These are phyloP conservation scores for Xiphophorus hellerii DNA, from an alignment of 2,113 vertebrate genomes.

Conservation along the genomic window DNA sequence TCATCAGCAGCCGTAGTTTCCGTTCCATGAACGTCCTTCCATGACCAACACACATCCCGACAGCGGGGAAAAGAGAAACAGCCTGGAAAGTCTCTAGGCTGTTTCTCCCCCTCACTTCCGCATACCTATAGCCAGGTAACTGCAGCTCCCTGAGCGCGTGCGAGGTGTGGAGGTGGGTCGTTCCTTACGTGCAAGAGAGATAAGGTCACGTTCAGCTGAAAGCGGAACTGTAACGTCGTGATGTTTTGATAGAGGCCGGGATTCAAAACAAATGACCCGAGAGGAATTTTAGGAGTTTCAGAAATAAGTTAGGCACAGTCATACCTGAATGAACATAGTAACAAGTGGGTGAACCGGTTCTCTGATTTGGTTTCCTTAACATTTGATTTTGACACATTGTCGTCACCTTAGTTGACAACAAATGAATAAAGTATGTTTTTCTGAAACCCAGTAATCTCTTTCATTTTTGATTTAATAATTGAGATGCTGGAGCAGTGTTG, in stretches of 20 bases:
- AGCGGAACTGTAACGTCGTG: not conserved
- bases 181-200: not conserved
- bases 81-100: too few relatives aligned
- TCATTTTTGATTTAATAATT: too few relatives aligned
- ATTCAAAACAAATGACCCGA: not conserved
- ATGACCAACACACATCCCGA: not conserved
- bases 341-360: too few relatives aligned
- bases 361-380: too few relatives aligned
- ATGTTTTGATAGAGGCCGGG: not conserved
- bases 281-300: not conserved
- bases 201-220: slow-evolving; percentile 9
- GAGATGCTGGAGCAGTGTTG: too few relatives aligned
- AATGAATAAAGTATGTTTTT: too few relatives aligned
- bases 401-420: too few relatives aligned
- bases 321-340: too few relatives aligned
- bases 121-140: not conserved
- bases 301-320: too few relatives aligned
- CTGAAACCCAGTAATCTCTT: too few relatives aligned
- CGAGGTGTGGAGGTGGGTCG: slow-evolving; percentile 24
- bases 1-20: too few relatives aligned
- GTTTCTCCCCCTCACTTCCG: slow-evolving; percentile 48
- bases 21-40: not conserved
- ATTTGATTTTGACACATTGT: too few relatives aligned
- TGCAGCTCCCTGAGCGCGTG: not conserved
- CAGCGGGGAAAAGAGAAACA: not conserved